Percentiles rank a stretch among this genome's conserved stretches.
Evolutionary conservation across 2,888 invertebrate species (phyloP).

Genomic region (Sinelater perroti): DNA sequence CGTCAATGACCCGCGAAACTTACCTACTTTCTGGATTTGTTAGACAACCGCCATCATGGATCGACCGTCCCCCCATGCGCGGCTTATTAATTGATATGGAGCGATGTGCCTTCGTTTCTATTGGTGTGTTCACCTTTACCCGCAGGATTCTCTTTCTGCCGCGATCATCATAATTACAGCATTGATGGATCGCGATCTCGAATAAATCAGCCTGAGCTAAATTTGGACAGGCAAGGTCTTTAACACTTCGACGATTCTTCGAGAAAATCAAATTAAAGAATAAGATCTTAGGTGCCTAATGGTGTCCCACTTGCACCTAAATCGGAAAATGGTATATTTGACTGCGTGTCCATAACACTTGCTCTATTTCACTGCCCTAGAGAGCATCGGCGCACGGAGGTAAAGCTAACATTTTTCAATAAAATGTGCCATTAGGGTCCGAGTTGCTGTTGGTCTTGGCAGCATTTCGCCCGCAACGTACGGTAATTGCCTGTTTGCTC

Average conservation of each 20-base stretch:
- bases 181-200: slow-evolving; percentile 9
- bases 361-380: too few species aligned
- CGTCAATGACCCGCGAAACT: slow-evolving; percentile 8
- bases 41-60: neutral
- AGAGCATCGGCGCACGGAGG: too few species aligned
- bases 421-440: slow-evolving; percentile 1
- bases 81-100: neutral
- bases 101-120: neutral
- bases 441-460: slow-evolving; percentile 13
- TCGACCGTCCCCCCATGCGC: neutral
- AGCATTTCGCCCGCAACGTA: slow-evolving; percentile 10
- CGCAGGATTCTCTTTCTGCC: neutral
- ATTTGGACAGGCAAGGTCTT: slow-evolving; percentile 27
- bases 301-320: neutral
- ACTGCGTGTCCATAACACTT: too few species aligned
- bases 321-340: too few species aligned
- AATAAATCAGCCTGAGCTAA: slow-evolving; percentile 17
- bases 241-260: slow-evolving; percentile 10
- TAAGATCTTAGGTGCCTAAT: slow-evolving; percentile 5
- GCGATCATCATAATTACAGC: slow-evolving; percentile 10
- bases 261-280: neutral
- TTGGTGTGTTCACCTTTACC: neutral
- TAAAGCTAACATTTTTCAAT: too few species aligned
- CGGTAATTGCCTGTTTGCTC: slow-evolving; percentile 27
- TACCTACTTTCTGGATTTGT: neutral